Base-by-base conservation (phyloP, 2,797 vertebrate genomes). In the Gymnoscopelus braueri region DNA sequence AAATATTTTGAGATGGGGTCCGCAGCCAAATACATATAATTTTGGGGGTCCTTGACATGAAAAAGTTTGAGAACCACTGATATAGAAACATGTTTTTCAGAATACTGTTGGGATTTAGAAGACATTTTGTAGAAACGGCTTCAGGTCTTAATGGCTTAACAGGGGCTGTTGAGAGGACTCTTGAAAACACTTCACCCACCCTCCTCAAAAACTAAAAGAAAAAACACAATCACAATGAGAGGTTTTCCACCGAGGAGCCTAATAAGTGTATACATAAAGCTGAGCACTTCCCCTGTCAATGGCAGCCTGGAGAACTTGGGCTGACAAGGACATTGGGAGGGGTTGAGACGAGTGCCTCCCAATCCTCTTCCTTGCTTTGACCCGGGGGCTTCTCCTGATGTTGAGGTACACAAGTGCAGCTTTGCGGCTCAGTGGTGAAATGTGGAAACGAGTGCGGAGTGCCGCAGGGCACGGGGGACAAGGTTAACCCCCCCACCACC, bases 231-330 rank as follows among this genome's bases (percentile, higher is more conserved):
- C 71, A 89, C 84, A 92, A 93, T 78, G 83, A 87, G 69, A 75
- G 82, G 86, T 81, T 90, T 90, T 91, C 81, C 71, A 83, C 78
- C 81, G 69, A 85, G 86, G 39, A 77, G 85, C 80, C 83, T 90
- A 84, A 93, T 90, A 92, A 91, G 87, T 91, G 86, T 92, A 90
- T 90, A 93, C 91, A 94, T 93, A 90, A 92, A 89, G 88, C 92
- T 92, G 86, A 93, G 92, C 91, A 91, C 89, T 93, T 92, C 88
- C 89, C 84, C 76, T 83, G 76, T 91, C 88, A 94, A 92, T 86
- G 85, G 81, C 77, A 79, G 87, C 87, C 75, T 81, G 80, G 81
- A 88, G 88, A 81, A 83, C 84, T 87, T 80, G 82, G 69, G 58
- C 79, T 83, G 85, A 89, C 87, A 92, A 86, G 84, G 86, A 92